phyloP scores from a whole-genome alignment of 2,113 vertebrate genomes.

The Percina caprodes region DNA sequence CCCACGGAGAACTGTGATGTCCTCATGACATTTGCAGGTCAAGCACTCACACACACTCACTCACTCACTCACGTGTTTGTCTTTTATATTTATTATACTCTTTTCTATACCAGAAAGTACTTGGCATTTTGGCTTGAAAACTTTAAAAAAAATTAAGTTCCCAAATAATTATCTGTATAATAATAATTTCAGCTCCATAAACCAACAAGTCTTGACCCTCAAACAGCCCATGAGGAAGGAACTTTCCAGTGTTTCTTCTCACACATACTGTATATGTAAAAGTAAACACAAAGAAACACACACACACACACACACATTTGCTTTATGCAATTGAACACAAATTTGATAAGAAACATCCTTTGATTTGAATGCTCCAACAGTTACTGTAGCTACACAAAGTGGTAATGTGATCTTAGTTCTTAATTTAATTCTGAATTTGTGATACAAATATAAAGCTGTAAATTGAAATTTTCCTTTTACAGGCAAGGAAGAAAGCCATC shows the following conservation, averaged over 20 bases:
- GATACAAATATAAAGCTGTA: background rate
- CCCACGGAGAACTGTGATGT: constrained; percentile 98
- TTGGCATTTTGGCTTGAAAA: no score
- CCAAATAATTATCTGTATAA: no score
- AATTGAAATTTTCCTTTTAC: background rate
- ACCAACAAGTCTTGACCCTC: no score
- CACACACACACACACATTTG: background rate
- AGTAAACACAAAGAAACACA: background rate
- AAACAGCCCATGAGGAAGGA: no score
- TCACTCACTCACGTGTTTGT: no score
- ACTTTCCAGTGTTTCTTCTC: background rate
- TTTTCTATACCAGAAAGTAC: no score
- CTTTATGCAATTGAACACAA: background rate
- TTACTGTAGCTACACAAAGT: background rate
- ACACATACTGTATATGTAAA: background rate
- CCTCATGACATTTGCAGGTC: constrained; percentile 97
- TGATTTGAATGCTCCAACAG: background rate
- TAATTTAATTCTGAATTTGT: background rate
- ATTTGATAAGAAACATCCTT: background rate
- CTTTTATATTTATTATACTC: no score
- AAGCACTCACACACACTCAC: constrained; percentile 17
- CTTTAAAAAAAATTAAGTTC: no score
- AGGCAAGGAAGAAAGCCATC: background rate
- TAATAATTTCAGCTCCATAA: no score
- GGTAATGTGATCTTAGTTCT: background rate